Percentiles rank a stretch among this genome's conserved stretches.
Conservation (phyloP, 2,797 vertebrate species). For the Phalanger gymnotis region DNA sequence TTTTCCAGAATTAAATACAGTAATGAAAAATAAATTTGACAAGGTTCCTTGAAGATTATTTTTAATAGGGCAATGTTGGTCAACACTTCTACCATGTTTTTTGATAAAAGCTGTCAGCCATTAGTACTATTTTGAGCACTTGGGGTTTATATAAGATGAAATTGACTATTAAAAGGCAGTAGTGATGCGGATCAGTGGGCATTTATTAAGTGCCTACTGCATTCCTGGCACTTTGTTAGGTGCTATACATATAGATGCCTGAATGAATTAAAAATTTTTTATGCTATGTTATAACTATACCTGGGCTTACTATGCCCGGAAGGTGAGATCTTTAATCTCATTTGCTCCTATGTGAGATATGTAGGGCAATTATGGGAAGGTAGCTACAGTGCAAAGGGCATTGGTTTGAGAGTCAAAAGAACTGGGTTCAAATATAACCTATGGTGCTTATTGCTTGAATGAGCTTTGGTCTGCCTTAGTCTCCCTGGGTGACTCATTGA, state of each 20-base stretch:
- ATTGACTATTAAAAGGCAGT: neutral
- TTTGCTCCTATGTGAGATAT: neutral
- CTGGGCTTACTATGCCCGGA: neutral
- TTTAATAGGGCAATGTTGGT: neutral
- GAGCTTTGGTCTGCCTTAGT: neutral
- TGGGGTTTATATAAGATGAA: neutral
- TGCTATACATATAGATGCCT: neutral
- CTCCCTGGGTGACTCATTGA: neutral
- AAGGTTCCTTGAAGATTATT: neutral
- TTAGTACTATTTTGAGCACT: neutral
- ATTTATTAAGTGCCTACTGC: neutral
- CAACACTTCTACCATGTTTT: neutral
- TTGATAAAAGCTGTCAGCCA: neutral
- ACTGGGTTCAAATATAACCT: neutral
- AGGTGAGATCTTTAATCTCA: neutral
- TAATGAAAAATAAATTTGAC: neutral
- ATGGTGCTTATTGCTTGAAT: neutral
- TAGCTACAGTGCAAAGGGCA: neutral
- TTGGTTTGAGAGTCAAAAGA: neutral
- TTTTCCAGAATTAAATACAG: neutral
- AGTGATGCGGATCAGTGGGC: neutral
- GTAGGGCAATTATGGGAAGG: neutral
- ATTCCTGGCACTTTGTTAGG: neutral
- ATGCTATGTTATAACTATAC: neutral
- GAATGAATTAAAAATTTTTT: neutral